Evolutionary conservation across 2,113 vertebrate genomes (phyloP), one percentile per base, ranked within the genome.

Genomic region (Suncus etruscus): DNA sequence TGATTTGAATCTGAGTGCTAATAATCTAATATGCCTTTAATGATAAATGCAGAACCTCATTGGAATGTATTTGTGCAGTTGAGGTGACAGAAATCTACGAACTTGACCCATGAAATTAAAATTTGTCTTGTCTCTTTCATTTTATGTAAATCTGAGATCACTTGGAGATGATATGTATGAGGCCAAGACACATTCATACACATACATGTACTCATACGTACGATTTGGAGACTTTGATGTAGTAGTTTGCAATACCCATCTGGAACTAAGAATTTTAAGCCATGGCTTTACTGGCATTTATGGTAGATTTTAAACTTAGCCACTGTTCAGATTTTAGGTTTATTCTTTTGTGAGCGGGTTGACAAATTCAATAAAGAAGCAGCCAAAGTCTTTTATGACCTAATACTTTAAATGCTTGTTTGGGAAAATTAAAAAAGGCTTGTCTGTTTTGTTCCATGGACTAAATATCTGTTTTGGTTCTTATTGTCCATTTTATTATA

Each of bases 371-470:
- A 54, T 78, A 74, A 88, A 91, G 77, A 61, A 88, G 61, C 18
- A 88, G 48, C n/a, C 11, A 61, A 11, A 63, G 31, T 48, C 68
- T 91, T 91, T 84, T 73, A 88, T 87, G 68, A 94, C 25, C 39
- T n/a, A 84, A 80, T 84, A 45, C 50, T 84, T 79, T 24, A 79
- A 87, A 87, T 68, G 25, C 47, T 74, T 89, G 78, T 79, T 92
- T 54, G 68, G 77, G 79, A 78, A 72, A 83, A 83, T 45, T 14
- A 58, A 70, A 77, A 77, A 69, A 54, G 15, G 9, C 31, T 83
- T 87, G 24, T 39, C 69, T 74, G 66, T 83, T 61, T 61, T 61
- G 58, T 61, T 61, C 18, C 58, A 61, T 20, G 58, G 58, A 61
- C 58, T 61, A 61, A 61, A 61, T 61, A 16, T 61, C 58, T 61